Evolutionary conservation across 1,140 invertebrate species (phyloP).

Genomic region (Papilio dardanus): DNA sequence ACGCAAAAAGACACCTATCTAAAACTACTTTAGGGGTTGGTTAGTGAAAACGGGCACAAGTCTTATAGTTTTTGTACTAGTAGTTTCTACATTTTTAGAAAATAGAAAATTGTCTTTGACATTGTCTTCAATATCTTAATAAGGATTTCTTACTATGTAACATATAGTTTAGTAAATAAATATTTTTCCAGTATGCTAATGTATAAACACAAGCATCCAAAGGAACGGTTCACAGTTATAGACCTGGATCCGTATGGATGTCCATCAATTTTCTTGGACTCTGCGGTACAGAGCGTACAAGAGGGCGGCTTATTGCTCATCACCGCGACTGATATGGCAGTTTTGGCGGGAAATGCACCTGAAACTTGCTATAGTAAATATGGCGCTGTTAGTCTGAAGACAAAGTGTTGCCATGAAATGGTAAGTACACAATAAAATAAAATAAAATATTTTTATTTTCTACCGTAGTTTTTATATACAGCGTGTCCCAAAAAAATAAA

Average conservation of each 20-base stretch:
- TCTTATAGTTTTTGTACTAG: no score
- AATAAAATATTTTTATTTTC: no score
- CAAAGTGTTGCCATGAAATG: slow-evolving; percentile 97
- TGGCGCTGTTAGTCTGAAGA: slow-evolving; percentile 93
- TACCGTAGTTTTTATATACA: no score
- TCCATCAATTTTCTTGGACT: slow-evolving; percentile 96
- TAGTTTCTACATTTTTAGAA: no score
- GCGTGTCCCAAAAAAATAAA: no score
- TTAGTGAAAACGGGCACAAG: no score
- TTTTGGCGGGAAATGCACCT: slow-evolving; percentile 96
- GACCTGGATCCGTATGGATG: slow-evolving; percentile 99
- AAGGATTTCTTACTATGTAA: background rate
- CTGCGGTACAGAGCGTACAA: slow-evolving; percentile 91
- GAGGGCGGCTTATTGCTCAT: slow-evolving; percentile 94
- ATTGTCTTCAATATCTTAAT: background rate
- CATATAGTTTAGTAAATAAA: slow-evolving; percentile 27
- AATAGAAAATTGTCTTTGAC: background rate
- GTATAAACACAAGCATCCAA: slow-evolving; percentile 87
- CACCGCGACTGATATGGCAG: slow-evolving; percentile 99
- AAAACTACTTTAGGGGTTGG: no score
- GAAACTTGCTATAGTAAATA: slow-evolving; percentile 98
- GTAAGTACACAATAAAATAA: slow-evolving; percentile 73
- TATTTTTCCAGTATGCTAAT: slow-evolving; percentile 88
- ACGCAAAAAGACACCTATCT: no score
- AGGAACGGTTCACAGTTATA: slow-evolving; percentile 93